These are phyloP conservation scores for Varanus komodoensis DNA, from an alignment of 2,113 vertebrate species.

Conservation along the genomic window DNA sequence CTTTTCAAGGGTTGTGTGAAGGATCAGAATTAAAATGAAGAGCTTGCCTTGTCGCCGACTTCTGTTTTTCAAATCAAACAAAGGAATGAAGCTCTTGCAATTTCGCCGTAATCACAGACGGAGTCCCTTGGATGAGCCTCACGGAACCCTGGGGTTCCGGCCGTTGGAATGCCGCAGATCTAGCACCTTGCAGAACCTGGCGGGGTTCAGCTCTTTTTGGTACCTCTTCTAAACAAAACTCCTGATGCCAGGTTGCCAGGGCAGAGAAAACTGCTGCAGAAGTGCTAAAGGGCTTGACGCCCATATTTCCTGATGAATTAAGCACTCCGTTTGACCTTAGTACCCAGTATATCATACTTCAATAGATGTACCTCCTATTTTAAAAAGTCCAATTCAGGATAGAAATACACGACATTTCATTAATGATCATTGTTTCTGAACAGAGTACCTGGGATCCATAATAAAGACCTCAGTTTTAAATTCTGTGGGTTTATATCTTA, in stretches of 20 bases:
- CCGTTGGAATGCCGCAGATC: too few species aligned
- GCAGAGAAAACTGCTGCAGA: not conserved
- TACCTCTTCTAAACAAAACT: not conserved
- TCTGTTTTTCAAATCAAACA: too few species aligned
- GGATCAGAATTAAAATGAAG: too few species aligned
- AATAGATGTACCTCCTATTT: not conserved
- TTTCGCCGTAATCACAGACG: too few species aligned
- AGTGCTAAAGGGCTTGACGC: not conserved
- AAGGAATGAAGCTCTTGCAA: too few species aligned
- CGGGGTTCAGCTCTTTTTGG: not conserved
- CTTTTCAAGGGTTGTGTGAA: too few species aligned
- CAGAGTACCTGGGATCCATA: not conserved
- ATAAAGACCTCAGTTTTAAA: not conserved
- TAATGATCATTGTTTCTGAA: not conserved
- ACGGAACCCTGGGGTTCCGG: too few species aligned
- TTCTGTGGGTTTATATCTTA: not conserved
- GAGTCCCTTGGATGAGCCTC: too few species aligned
- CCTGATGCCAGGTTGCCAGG: not conserved
- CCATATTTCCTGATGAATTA: not conserved
- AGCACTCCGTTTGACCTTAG: not conserved
- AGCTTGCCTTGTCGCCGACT: too few species aligned
- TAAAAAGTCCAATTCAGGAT: not conserved
- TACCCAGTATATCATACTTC: not conserved
- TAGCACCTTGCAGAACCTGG: too few species aligned
- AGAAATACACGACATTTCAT: not conserved